A percentile compares a stretch with the other conserved stretches of the same genome.
Evolutionary conservation across 2,797 vertebrate genomes (phyloP).

Genomic region (Malurus leucopterus): DNA sequence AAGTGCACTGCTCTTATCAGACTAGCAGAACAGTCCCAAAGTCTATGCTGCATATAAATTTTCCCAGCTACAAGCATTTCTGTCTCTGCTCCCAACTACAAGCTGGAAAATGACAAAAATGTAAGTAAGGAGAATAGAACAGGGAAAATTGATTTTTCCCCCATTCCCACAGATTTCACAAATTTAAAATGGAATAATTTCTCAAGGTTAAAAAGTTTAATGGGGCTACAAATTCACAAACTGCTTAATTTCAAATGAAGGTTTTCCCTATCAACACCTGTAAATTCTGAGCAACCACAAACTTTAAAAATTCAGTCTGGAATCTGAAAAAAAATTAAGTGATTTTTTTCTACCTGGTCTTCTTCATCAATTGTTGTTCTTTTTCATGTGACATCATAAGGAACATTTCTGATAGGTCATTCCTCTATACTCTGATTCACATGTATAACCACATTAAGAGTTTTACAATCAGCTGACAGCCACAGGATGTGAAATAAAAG

Average conservation of each 20-base stretch:
- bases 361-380: not conserved
- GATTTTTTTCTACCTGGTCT: not conserved
- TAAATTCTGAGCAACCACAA: not conserved
- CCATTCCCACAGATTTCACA: not conserved
- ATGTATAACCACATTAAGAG: not conserved
- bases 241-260: not conserved
- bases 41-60: not conserved
- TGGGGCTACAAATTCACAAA: not conserved
- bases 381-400: not conserved
- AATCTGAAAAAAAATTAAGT: not conserved
- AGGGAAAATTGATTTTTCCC: accelerated
- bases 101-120: not conserved
- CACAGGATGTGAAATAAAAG: not conserved
- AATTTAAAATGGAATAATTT: not conserved
- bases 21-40: not conserved
- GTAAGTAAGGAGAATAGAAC: not conserved
- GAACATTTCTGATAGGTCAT: not conserved
- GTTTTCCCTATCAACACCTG: not conserved
- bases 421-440: not conserved
- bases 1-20: not conserved
- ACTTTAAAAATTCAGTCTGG: not conserved
- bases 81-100: not conserved
- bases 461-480: not conserved
- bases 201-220: not conserved
- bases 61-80: not conserved